Percentiles rank a stretch among this genome's conserved stretches.
Conservation (phyloP, 2,888 invertebrate species). For the Agrilus cyanescens region DNA sequence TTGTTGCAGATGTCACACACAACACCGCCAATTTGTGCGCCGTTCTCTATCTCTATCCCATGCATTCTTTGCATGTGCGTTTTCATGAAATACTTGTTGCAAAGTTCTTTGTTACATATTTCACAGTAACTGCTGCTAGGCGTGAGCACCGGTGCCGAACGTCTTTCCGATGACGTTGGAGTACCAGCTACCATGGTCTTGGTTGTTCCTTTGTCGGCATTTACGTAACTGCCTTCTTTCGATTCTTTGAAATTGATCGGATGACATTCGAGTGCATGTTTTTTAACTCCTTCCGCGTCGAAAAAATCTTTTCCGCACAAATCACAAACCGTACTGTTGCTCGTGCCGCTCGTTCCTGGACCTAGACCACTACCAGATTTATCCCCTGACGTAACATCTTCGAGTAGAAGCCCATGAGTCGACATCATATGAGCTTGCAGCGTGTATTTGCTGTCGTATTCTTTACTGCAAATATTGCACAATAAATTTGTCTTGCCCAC, state of each 20-base stretch:
- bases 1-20: slow-evolving; percentile 97
- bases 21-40: slow-evolving; percentile 84
- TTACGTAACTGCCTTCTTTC: slow-evolving; percentile 27
- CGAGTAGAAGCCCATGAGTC: slow-evolving; percentile 48
- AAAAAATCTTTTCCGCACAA: slow-evolving; percentile 34
- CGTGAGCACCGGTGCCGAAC: slow-evolving; percentile 48
- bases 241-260: slow-evolving; percentile 30
- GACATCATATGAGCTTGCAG: slow-evolving; percentile 57
- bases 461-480: slow-evolving; percentile 60
- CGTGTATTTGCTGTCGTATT: slow-evolving; percentile 59
- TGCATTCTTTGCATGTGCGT: slow-evolving; percentile 99
- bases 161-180: slow-evolving; percentile 34
- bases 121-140: slow-evolving; percentile 87
- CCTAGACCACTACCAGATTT: slow-evolving; percentile 27
- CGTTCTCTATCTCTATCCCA: slow-evolving; percentile 86
- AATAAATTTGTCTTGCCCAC: slow-evolving; percentile 40
- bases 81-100: slow-evolving; percentile 99
- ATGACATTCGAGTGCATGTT: slow-evolving; percentile 58
- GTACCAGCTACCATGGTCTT: slow-evolving; percentile 16
- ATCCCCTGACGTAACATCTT: slow-evolving; percentile 32
- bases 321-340: slow-evolving; percentile 33
- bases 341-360: slow-evolving; percentile 19
- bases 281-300: slow-evolving; percentile 53
- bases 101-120: slow-evolving; percentile 96
- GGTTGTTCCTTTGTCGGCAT: slow-evolving; percentile 37